These are phyloP conservation scores for Myotis findleyi DNA, from an alignment of 2,797 vertebrate genomes.

Conservation along the genomic window DNA sequence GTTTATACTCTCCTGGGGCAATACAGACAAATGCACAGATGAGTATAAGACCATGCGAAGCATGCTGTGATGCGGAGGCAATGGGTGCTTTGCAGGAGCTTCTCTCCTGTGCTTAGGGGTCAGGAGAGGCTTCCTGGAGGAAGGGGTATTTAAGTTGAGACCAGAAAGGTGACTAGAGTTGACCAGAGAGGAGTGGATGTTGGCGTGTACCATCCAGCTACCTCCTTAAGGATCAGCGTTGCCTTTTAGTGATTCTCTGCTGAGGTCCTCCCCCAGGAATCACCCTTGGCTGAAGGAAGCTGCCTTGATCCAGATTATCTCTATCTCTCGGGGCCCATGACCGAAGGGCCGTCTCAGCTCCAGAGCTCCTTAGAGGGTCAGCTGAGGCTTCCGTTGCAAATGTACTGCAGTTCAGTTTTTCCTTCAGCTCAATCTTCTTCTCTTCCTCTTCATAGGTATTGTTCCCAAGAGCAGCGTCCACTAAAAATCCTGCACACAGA, in stretches of 20 bases:
- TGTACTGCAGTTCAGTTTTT: not conserved
- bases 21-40: not conserved
- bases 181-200: not conserved
- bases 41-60: not conserved
- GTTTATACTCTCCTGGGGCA: slow-evolving; percentile 7
- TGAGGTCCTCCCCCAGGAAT: not conserved
- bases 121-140: not conserved
- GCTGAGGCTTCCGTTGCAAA: not conserved
- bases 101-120: not conserved
- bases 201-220: not conserved
- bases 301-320: not conserved
- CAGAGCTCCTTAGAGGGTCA: not conserved
- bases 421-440: not conserved
- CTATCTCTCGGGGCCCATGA: not conserved
- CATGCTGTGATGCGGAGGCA: not conserved
- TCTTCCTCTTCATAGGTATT: not conserved
- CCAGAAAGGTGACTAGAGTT: not conserved
- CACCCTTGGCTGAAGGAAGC: not conserved
- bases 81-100: not conserved
- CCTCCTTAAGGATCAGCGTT: not conserved
- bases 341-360: not conserved
- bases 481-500: not conserved
- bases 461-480: not conserved
- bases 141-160: not conserved
- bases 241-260: not conserved